phyloP scores from a whole-genome alignment of 2,888 invertebrate genomes.

The Drosophila helvetica region DNA sequence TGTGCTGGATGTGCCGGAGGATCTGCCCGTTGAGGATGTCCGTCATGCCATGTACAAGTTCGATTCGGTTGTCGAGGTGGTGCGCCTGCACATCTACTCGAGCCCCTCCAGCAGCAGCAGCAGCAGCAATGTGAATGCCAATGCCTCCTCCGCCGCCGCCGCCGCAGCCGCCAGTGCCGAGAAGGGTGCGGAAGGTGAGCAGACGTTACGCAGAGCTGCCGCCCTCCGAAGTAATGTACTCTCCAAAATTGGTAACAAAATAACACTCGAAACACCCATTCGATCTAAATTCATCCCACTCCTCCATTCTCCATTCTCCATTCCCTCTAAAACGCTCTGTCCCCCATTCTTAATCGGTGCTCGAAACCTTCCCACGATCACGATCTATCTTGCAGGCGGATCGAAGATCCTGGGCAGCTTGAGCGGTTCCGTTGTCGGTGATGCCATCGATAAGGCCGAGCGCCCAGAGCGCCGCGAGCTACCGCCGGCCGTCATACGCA shows the following conservation, averaged over 20 bases:
- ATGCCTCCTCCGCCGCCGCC: conserved; percentile 66
- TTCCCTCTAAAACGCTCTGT: neutral
- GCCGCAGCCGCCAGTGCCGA: conserved; percentile 56
- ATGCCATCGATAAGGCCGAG: conserved; percentile 69
- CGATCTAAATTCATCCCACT: conserved; percentile 9
- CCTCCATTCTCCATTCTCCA: neutral
- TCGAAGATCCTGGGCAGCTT: conserved; percentile 35
- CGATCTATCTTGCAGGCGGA: conserved; percentile 46
- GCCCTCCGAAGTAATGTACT: conserved; percentile 67
- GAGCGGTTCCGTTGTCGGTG: conserved; percentile 54
- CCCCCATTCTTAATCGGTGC: neutral
- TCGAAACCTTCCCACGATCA: neutral
- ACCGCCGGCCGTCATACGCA: conserved; percentile 88
- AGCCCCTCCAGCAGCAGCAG: conserved; percentile 46
- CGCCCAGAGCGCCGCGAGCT: conserved; percentile 84
- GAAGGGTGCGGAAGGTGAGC: conserved; percentile 81
- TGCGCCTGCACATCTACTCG: conserved; percentile 86
- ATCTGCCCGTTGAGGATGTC: conserved; percentile 93
- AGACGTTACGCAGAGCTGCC: conserved; percentile 70
- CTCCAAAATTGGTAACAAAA: conserved; percentile 42
- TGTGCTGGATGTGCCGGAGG: conserved; percentile 92
- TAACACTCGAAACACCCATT: conserved; percentile 6
- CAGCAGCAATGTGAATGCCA: conserved; percentile 19
- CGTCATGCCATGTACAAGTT: conserved; percentile 92
- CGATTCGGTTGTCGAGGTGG: conserved; percentile 91